Conservation (phyloP, 2,888 invertebrate genomes). For the Caenorhabditis doughertyi region DNA sequence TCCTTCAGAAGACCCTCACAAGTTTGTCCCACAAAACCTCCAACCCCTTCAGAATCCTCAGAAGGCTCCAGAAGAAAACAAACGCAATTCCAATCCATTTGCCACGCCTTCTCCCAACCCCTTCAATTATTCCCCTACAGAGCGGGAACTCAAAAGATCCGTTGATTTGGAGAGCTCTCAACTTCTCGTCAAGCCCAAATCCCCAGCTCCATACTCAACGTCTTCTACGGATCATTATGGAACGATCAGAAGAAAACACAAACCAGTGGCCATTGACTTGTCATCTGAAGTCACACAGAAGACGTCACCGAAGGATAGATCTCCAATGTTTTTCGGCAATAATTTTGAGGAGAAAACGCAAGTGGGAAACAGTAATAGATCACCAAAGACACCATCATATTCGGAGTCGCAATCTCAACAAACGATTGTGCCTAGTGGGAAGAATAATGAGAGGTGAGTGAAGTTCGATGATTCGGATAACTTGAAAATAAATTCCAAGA, state of each 20-base stretch:
- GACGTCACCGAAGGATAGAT: not conserved
- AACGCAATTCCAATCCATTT: not conserved
- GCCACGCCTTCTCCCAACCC: not conserved
- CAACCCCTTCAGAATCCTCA: not conserved
- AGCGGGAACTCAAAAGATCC: conserved; percentile 11
- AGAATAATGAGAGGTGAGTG: conserved; percentile 16
- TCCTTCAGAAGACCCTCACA: not conserved
- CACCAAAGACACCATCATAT: not conserved
- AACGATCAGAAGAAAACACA: conserved; percentile 64
- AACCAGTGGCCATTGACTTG: conserved; percentile 33
- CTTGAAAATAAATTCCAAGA: no score
- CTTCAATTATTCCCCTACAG: not conserved
- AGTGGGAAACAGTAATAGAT: not conserved
- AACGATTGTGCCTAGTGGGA: not conserved
- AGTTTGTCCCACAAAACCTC: no score
- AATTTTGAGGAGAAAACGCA: not conserved
- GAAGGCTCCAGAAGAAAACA: not conserved
- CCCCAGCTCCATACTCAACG: conserved; percentile 68
- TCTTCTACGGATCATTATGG: conserved; percentile 65
- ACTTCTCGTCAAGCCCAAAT: conserved; percentile 65
- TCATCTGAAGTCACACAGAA: not conserved
- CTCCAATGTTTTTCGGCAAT: conserved; percentile 10
- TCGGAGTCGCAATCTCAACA: no score
- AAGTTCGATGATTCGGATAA: no score
- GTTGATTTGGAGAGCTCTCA: conserved; percentile 67